phyloP scores from a whole-genome alignment of 2,888 invertebrate species.

The Sclerodermus sp. region DNA sequence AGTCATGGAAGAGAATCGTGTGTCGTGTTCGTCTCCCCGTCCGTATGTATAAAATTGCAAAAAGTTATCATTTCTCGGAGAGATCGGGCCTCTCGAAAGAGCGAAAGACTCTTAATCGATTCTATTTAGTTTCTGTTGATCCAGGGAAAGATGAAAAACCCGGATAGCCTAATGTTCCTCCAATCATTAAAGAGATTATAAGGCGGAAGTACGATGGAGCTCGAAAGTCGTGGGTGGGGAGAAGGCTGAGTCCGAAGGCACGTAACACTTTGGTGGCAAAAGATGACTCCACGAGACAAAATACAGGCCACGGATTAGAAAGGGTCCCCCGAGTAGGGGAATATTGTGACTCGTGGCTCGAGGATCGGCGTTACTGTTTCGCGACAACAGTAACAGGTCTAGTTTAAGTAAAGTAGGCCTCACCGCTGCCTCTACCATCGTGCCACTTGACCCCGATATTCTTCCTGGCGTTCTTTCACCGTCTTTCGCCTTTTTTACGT shows the following conservation, averaged over 20 bases:
- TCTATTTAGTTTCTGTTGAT: too few relatives aligned
- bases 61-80: too few relatives aligned
- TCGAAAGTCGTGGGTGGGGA: too few relatives aligned
- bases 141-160: too few relatives aligned
- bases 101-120: too few relatives aligned
- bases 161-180: too few relatives aligned
- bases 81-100: too few relatives aligned
- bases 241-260: constrained; percentile 11
- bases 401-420: constrained; percentile 43
- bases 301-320: constrained; percentile 41
- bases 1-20: too few relatives aligned
- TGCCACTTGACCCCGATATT: constrained; percentile 48
- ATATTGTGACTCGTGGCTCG: constrained; percentile 16
- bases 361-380: constrained; percentile 12
- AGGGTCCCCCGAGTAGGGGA: constrained; percentile 19
- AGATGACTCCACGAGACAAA: constrained; percentile 24
- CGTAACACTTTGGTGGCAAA: constrained; percentile 27
- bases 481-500: constrained; percentile 16
- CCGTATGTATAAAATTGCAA: too few relatives aligned
- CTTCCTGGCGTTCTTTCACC: constrained; percentile 32
- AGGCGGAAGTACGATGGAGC: too few relatives aligned
- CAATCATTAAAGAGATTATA: too few relatives aligned
- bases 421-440: constrained; percentile 26
- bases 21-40: too few relatives aligned
- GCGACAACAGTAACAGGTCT: constrained; percentile 22